Evolutionary conservation across 2,888 invertebrate genomes (phyloP).

Genomic region (Camptogramma bilineatum): DNA sequence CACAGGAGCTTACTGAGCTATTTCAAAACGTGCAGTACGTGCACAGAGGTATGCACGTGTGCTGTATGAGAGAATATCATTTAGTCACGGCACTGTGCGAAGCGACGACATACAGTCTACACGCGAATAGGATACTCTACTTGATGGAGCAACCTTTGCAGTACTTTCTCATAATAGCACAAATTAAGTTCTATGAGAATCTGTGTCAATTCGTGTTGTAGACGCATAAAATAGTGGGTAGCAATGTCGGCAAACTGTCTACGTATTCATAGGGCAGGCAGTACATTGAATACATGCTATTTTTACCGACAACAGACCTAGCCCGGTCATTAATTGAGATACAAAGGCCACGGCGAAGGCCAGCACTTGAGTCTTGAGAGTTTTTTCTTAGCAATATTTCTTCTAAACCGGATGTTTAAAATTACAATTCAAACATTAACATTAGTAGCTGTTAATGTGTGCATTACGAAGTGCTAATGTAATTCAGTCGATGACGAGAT

Average conservation of each 20-base stretch:
- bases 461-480: constrained; percentile 18
- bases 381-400: constrained; percentile 32
- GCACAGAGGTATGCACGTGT: constrained; percentile 44
- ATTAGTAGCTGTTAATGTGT: constrained; percentile 10
- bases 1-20: constrained; percentile 47
- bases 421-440: constrained; percentile 20
- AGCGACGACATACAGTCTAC: constrained; percentile 69
- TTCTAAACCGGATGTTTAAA: constrained; percentile 23
- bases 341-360: constrained; percentile 76
- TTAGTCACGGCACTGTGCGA: constrained; percentile 61
- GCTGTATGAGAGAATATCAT: constrained; percentile 53
- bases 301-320: constrained; percentile 59
- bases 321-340: constrained; percentile 61
- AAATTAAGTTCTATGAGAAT: neutral
- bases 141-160: neutral
- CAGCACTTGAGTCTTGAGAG: constrained; percentile 47
- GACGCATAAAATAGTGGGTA: constrained; percentile 18
- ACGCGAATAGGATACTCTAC: constrained; percentile 28
- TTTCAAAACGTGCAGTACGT: constrained; percentile 56
- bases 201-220: neutral
- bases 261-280: constrained; percentile 44
- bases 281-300: constrained; percentile 63
- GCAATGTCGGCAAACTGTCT: constrained; percentile 68
- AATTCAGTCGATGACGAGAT: constrained; percentile 26
- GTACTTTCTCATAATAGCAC: neutral